These are phyloP conservation scores for Glaucidium brasilianum DNA, from an alignment of 2,113 vertebrate genomes.

Conservation along the genomic window DNA sequence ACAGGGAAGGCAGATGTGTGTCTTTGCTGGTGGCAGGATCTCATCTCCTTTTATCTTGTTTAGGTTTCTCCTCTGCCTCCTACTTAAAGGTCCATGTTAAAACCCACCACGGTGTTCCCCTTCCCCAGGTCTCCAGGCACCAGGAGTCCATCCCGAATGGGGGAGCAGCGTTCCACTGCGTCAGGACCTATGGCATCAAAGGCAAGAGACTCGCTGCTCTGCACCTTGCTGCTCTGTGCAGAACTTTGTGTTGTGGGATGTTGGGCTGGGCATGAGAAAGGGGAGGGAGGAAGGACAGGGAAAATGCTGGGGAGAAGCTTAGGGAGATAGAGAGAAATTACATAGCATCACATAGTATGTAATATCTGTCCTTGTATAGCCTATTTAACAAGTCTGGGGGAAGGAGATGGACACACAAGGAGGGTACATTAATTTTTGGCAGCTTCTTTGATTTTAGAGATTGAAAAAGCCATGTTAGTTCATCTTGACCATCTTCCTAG, in stretches of 20 bases:
- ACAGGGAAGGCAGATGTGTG: conserved; percentile 70
- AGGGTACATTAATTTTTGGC: not conserved
- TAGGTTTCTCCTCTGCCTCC: conserved; percentile 99
- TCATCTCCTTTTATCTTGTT: conserved; percentile 94
- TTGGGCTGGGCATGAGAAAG: conserved; percentile 57
- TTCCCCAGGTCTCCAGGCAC: conserved; percentile 95
- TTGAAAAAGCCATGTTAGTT: not conserved
- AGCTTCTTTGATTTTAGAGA: not conserved
- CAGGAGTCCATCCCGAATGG: conserved; percentile 95
- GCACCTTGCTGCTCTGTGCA: conserved; percentile 79
- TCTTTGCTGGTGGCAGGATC: conserved; percentile 78
- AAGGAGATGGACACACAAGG: not conserved
- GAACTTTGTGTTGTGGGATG: conserved; percentile 63
- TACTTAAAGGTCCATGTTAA: conserved; percentile 99
- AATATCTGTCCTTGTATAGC: not conserved
- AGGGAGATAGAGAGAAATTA: conserved; percentile 1
- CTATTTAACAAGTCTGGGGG: not conserved
- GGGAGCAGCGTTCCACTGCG: conserved; percentile 97
- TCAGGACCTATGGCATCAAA: conserved; percentile 99
- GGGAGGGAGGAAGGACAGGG: conserved; percentile 47
- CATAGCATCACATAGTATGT: not conserved
- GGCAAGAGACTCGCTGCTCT: conserved; percentile 93
- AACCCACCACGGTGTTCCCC: conserved; percentile 97
- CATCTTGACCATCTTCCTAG: not conserved
- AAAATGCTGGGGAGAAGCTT: not conserved